Conservation (phyloP, 2,797 vertebrate genomes). For the Holocentrus rufus region DNA sequence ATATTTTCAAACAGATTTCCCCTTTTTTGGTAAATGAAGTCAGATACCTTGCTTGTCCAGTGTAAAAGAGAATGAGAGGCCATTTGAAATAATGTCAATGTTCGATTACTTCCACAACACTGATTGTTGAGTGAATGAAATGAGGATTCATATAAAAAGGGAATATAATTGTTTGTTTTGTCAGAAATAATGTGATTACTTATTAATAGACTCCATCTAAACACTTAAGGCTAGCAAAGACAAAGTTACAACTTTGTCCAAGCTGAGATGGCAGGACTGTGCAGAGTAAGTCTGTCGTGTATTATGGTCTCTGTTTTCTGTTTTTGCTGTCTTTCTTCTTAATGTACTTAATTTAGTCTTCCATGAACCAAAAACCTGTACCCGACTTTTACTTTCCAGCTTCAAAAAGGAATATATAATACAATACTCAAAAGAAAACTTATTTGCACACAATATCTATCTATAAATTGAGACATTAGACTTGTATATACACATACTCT, state of each 20-base stretch:
- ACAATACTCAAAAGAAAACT: conserved; percentile 75
- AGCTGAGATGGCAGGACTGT: conserved; percentile 57
- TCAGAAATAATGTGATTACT: conserved; percentile 68
- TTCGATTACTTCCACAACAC: conserved; percentile 65
- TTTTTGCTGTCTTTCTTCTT: conserved; percentile 72
- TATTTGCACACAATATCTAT: conserved; percentile 83
- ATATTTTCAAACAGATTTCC: conserved; percentile 76
- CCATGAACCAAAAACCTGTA: conserved; percentile 86
- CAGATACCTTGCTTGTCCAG: conserved; percentile 64
- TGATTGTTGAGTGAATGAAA: conserved; percentile 58
- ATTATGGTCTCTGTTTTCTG: conserved; percentile 69
- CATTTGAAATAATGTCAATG: conserved; percentile 58
- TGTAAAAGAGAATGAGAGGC: conserved; percentile 64
- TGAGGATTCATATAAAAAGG: conserved; percentile 65
- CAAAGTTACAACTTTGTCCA: conserved; percentile 49
- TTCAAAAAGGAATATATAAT: conserved; percentile 80
- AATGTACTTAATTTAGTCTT: conserved; percentile 85
- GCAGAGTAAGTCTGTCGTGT: conserved; percentile 66
- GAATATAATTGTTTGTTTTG: conserved; percentile 68
- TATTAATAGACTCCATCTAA: conserved; percentile 53
- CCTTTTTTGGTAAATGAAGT: conserved; percentile 72
- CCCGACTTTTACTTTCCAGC: conserved; percentile 78
- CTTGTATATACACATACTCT: conserved; percentile 80
- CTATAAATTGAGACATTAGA: conserved; percentile 77
- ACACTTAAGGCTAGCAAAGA: conserved; percentile 52